Base-by-base conservation (phyloP, 2,797 vertebrate genomes). In the Sebastes taczanowskii region DNA sequence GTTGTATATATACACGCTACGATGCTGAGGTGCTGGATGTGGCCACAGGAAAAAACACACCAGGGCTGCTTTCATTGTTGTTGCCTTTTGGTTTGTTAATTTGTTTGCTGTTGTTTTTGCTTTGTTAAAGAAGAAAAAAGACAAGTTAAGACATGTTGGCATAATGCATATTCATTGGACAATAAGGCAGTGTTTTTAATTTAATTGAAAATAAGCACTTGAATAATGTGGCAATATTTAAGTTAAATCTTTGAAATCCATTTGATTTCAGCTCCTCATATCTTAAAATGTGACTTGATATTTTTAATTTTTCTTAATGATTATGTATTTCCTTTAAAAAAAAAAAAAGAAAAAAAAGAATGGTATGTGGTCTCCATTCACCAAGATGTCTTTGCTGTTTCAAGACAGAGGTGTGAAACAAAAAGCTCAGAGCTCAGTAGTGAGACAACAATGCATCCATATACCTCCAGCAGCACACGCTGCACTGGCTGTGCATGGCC, bases 371-470 rank as follows among this genome's bases (percentile, higher is more conserved):
- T 23, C 5, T 56, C 29, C 52, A 22, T 46, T 14, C 32, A 56
- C 2, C 52, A 14, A 63, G 1, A 67, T 22, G 59, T 79, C 61
- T 67, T 34, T 32, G 60, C 73, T 78, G 81, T 80, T 80, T 72
- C 27, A 30, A 75, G 68, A 77, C 53, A 52, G 59, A 66, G 56
- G 60, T 14, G 22, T 67, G 77, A 78, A 83, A 85, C 72, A 77
- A 72, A 90, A 82, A 69, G 27, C 72, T 74, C 59, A 35, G 60
- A 20, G 68, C 76, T 86, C 46, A 35, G 53, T 66, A 52, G 67
- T 71, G 82, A 76, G 81, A 85, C 81, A 75, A 76, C 84, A 86
- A 83, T 85, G 81, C 87, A 77, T 84, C 83, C 70, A 32, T 81
- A 76, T n/a, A 49, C 56, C 81, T 67, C 2, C 61, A 84, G 84